A percentile compares a stretch with the other conserved stretches of the same genome.
Evolutionary conservation across 2,888 invertebrate genomes (phyloP).

Genomic region (Macaria liturata): DNA sequence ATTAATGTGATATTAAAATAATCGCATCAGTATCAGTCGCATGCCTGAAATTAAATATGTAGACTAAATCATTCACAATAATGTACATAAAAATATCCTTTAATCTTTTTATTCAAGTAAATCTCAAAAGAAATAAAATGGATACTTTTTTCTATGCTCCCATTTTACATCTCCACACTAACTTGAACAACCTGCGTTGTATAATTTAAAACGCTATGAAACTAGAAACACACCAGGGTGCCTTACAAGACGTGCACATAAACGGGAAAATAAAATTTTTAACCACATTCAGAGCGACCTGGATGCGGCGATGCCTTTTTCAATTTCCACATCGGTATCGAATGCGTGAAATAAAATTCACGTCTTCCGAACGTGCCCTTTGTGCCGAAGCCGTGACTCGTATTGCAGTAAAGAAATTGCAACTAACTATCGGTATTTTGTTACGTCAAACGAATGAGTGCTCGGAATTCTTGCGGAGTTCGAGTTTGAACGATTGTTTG

Average conservation of each 20-base stretch:
- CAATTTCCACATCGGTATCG: conserved; percentile 47
- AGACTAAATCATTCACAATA: too few relatives aligned
- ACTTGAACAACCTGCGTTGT: neutral
- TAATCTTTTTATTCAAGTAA: too few relatives aligned
- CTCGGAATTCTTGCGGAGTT: neutral
- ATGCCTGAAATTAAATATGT: too few relatives aligned
- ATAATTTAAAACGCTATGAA: conserved; percentile 6
- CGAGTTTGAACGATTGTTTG: conserved; percentile 4
- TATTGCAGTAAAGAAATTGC: conserved; percentile 32
- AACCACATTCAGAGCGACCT: conserved; percentile 16
- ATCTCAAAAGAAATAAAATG: too few relatives aligned
- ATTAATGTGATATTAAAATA: too few relatives aligned
- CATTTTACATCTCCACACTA: neutral
- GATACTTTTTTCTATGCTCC: too few relatives aligned
- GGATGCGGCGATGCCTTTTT: conserved; percentile 49
- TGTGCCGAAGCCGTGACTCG: conserved; percentile 43
- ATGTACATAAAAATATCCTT: too few relatives aligned
- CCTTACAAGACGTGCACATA: conserved; percentile 8
- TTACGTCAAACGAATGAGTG: conserved; percentile 30
- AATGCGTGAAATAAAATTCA: conserved; percentile 63
- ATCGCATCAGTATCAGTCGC: too few relatives aligned
- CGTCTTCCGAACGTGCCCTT: conserved; percentile 51
- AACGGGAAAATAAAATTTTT: conserved; percentile 10
- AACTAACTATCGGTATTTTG: conserved; percentile 43
- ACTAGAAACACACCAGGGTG: neutral